Conservation (phyloP, 1,140 invertebrate species). For the Hestina assimilis region DNA sequence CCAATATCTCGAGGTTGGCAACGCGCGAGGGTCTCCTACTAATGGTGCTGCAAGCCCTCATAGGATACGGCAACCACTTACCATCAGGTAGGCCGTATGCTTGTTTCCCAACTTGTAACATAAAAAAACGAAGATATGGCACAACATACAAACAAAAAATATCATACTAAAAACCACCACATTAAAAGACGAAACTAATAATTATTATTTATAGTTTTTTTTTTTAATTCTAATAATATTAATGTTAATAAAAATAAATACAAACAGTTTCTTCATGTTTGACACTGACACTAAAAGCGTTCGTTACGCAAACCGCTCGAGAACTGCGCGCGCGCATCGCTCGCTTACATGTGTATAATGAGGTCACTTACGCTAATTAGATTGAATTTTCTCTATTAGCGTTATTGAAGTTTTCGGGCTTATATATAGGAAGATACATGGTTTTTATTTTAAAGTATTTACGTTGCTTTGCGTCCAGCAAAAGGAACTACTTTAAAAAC, state of each 20-base stretch:
- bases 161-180: no score
- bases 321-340: not conserved
- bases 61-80: no score
- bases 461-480: no score
- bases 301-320: slow-evolving; percentile 4
- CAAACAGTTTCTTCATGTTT: slow-evolving; percentile 13
- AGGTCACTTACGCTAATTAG: slow-evolving; percentile 15
- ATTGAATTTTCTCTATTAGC: not conserved
- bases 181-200: not conserved
- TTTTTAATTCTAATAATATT: not conserved
- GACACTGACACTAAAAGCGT: slow-evolving; percentile 12
- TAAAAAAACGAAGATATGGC: no score
- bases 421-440: not conserved
- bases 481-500: no score
- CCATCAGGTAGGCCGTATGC: no score
- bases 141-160: no score
- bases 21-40: no score
- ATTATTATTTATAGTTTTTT: not conserved
- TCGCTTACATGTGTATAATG: not conserved
- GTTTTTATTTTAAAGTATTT: no score
- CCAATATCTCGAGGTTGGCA: no score
- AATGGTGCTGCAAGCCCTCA: no score
- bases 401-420: not conserved
- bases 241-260: slow-evolving; percentile 2
- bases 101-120: no score